Evolutionary conservation across 2,113 vertebrate species (phyloP).

Genomic region (Neodontobutis hainanensis): DNA sequence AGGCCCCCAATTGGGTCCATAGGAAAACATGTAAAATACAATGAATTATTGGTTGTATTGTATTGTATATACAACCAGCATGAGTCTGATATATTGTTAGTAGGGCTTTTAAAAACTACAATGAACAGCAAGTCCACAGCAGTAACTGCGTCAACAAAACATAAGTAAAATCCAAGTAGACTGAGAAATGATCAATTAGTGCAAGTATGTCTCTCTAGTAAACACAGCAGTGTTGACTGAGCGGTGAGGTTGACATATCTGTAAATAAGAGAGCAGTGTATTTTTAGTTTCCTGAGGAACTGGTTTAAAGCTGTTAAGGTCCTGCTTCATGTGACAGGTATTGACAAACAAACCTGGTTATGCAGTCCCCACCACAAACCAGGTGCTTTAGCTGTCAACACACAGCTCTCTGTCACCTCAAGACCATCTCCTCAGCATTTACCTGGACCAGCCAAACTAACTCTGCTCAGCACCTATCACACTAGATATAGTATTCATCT

Average conservation of each 20-base stretch:
- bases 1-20: no score
- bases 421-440: conserved; percentile 17
- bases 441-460: conserved; percentile 25
- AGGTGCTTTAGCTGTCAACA: conserved; percentile 52
- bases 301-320: conserved; percentile 24
- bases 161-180: not conserved
- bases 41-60: no score
- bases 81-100: no score
- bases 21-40: no score
- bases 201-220: conserved; percentile 40
- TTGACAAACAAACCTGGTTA: conserved; percentile 30
- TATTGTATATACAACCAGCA: no score
- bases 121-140: not conserved
- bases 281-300: conserved; percentile 64
- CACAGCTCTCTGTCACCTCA: conserved; percentile 27
- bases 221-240: conserved; percentile 49
- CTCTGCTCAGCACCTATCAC: conserved; percentile 50
- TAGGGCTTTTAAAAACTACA: no score
- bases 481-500: not conserved
- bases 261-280: conserved; percentile 71
- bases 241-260: conserved; percentile 33
- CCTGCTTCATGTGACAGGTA: conserved; percentile 33
- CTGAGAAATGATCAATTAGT: conserved; percentile 6
- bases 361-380: conserved; percentile 36
- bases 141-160: not conserved